These are phyloP conservation scores for Meriones unguiculatus DNA, from an alignment of 2,113 vertebrate genomes.

Conservation along the genomic window DNA sequence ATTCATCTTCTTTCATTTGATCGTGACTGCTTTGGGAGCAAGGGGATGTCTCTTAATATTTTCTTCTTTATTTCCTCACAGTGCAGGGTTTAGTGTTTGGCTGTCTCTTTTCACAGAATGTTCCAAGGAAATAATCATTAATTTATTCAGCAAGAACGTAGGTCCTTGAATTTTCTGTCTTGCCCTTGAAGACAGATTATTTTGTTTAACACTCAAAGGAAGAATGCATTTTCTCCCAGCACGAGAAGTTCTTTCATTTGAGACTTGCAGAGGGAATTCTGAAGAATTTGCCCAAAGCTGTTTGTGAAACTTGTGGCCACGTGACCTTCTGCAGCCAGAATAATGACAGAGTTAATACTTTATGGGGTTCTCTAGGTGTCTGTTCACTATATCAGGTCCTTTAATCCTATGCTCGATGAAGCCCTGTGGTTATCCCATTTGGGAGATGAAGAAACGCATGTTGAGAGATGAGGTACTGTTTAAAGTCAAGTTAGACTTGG, in stretches of 20 bases:
- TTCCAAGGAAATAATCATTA: background rate
- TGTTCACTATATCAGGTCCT: background rate
- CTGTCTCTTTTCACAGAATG: background rate
- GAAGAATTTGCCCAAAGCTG: background rate
- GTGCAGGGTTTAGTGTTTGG: background rate
- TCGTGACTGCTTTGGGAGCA: background rate
- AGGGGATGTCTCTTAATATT: background rate
- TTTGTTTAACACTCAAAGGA: background rate
- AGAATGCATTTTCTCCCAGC: background rate
- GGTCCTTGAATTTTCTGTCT: background rate
- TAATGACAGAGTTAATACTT: background rate
- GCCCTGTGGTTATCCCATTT: background rate
- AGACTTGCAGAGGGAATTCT: background rate
- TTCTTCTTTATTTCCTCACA: background rate
- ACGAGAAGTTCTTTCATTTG: background rate
- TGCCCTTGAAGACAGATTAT: background rate
- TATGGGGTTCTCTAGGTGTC: background rate
- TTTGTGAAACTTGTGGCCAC: background rate
- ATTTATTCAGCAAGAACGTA: background rate
- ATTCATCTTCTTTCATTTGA: background rate
- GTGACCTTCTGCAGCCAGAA: background rate
- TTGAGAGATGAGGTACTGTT: background rate
- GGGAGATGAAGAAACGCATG: background rate
- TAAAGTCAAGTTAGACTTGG: background rate
- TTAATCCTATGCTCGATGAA: background rate